phyloP scores from a whole-genome alignment of 2,888 invertebrate species.

The Eumerus sabulonum region DNA sequence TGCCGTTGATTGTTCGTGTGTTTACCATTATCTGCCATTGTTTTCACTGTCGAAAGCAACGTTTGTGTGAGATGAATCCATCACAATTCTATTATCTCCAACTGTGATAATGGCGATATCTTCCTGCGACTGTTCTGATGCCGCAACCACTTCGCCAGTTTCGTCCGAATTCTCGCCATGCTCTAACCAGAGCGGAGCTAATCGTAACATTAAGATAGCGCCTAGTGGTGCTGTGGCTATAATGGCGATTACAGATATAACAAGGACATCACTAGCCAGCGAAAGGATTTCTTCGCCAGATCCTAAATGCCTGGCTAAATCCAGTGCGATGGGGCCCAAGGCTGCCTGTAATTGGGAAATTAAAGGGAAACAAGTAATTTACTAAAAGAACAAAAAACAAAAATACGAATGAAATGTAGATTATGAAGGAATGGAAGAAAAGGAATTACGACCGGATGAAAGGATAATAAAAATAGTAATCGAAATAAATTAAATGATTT shows the following conservation, averaged over 20 bases:
- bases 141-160: slow-evolving; percentile 15
- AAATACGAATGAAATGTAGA: slow-evolving; percentile 7
- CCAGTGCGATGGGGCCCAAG: slow-evolving; percentile 83
- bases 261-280: slow-evolving; percentile 80
- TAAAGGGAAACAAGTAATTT: not conserved
- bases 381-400: not conserved
- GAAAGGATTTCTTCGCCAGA: slow-evolving; percentile 73
- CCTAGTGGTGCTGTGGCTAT: slow-evolving; percentile 82
- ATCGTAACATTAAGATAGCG: slow-evolving; percentile 78
- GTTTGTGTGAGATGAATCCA: slow-evolving; percentile 58
- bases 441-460: slow-evolving; percentile 17
- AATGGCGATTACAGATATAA: slow-evolving; percentile 80
- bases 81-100: slow-evolving; percentile 64
- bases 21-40: slow-evolving; percentile 44
- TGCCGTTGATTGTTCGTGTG: not conserved
- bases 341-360: slow-evolving; percentile 80
- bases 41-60: slow-evolving; percentile 53
- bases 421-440: slow-evolving; percentile 19
- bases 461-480: slow-evolving; percentile 49
- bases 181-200: slow-evolving; percentile 77
- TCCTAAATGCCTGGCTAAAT: slow-evolving; percentile 79
- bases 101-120: slow-evolving; percentile 60
- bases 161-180: slow-evolving; percentile 28
- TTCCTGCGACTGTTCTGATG: slow-evolving; percentile 48
- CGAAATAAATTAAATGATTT: slow-evolving; percentile 61